Conservation (phyloP, 1,140 invertebrate genomes). For the Bicyclus anynana region DNA sequence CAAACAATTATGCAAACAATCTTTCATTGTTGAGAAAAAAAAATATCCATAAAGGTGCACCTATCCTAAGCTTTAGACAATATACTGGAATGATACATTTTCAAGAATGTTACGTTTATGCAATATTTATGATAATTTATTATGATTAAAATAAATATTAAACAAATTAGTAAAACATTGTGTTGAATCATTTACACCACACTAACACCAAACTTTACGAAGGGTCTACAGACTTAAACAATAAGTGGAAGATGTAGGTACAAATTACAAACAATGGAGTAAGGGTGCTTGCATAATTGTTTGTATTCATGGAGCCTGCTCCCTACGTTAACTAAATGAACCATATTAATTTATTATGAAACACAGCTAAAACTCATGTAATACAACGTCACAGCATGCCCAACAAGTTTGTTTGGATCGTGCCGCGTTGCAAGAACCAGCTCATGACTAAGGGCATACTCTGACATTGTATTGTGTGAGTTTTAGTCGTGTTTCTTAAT, state of each 20-base stretch:
- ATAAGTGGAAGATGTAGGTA: constrained; percentile 38
- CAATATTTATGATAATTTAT: constrained; percentile 53
- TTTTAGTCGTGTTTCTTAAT: too few species aligned
- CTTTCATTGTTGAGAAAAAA: constrained; percentile 30
- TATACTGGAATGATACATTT: constrained; percentile 74
- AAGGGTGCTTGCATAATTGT: constrained; percentile 55
- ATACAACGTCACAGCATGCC: too few species aligned
- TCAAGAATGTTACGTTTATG: constrained; percentile 71
- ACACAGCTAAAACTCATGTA: too few species aligned
- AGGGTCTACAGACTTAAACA: constrained; percentile 45
- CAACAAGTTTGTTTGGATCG: too few species aligned
- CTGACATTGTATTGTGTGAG: too few species aligned
- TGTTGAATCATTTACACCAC: constrained; percentile 37
- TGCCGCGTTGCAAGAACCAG: too few species aligned
- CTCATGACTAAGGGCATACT: too few species aligned
- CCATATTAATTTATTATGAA: too few species aligned
- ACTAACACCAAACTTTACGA: constrained; percentile 38
- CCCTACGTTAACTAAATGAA: constrained; percentile 53
- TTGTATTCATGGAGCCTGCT: constrained; percentile 43
- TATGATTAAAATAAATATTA: constrained; percentile 42
- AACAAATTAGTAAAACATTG: constrained; percentile 40
- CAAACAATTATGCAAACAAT: constrained; percentile 62
- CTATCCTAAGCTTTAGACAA: constrained; percentile 71
- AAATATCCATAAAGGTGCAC: constrained; percentile 54
- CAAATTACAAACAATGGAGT: constrained; percentile 35